Conservation (phyloP, 2,888 invertebrate genomes). For the Stratiomys singularior region DNA sequence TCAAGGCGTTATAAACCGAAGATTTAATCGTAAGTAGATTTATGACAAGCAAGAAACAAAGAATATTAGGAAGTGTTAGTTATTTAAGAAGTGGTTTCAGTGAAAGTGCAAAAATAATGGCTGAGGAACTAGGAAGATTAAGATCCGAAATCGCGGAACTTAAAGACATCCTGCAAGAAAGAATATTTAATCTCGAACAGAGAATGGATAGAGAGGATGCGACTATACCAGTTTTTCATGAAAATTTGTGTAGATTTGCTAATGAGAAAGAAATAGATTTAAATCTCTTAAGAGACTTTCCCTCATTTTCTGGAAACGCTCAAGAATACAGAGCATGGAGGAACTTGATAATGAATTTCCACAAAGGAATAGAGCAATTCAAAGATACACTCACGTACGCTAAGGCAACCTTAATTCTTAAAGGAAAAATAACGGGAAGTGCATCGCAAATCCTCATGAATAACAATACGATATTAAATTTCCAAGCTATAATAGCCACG, state of each 20-base stretch:
- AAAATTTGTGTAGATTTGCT: background rate
- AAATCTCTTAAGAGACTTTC: background rate
- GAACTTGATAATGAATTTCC: background rate
- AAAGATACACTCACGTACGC: background rate
- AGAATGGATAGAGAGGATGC: too few species aligned
- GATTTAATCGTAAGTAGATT: background rate
- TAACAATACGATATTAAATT: background rate
- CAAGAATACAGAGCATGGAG: background rate
- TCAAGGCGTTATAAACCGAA: slow-evolving; percentile 3
- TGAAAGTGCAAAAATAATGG: background rate
- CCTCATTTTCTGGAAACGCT: background rate
- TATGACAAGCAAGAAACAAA: background rate
- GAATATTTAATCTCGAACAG: too few species aligned
- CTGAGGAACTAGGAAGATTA: background rate
- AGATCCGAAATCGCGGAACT: background rate
- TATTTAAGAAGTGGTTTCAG: background rate
- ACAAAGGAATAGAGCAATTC: background rate
- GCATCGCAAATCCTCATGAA: background rate
- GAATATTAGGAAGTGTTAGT: background rate
- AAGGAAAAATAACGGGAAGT: background rate
- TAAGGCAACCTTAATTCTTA: background rate
- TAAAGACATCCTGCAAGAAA: too few species aligned
- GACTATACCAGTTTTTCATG: background rate
- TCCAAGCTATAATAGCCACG: too few species aligned
- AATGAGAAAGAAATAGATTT: background rate